These are phyloP conservation scores for Periplaneta americana DNA, from an alignment of 1,140 invertebrate genomes.

Conservation along the genomic window DNA sequence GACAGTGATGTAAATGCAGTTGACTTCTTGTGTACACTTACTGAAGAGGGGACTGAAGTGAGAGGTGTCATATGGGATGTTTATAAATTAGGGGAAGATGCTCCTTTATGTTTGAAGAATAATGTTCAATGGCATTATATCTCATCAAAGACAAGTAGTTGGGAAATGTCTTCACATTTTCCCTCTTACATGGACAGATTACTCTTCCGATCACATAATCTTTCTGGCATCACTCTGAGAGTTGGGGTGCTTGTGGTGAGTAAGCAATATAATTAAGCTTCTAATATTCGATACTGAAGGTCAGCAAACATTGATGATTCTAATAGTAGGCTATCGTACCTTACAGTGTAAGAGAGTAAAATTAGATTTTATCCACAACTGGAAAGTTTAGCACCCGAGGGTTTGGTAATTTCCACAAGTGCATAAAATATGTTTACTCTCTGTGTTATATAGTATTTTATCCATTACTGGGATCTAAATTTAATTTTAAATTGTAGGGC, in stretches of 20 bases:
- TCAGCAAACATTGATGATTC: too few relatives aligned
- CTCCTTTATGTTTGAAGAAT: not conserved
- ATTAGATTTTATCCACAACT: too few relatives aligned
- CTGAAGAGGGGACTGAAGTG: not conserved
- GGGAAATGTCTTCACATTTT: not conserved
- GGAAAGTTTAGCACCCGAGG: too few relatives aligned
- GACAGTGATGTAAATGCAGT: not conserved
- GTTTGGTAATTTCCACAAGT: too few relatives aligned
- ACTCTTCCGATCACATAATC: not conserved
- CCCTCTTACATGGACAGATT: not conserved
- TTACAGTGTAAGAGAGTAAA: too few relatives aligned
- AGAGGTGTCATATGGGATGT: not conserved
- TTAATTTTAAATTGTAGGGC: too few relatives aligned
- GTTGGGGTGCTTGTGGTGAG: not conserved
- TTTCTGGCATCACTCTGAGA: not conserved
- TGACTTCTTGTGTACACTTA: not conserved
- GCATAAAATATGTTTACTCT: too few relatives aligned
- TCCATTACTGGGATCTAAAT: too few relatives aligned
- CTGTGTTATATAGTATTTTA: too few relatives aligned
- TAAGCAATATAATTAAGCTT: too few relatives aligned
- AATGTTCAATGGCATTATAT: not conserved
- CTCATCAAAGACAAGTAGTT: not conserved
- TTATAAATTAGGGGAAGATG: not conserved
- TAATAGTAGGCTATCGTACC: too few relatives aligned
- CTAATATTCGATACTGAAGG: too few relatives aligned